A percentile compares a stretch with the other conserved stretches of the same genome.
Evolutionary conservation across 2,888 invertebrate species (phyloP).

Genomic region (Sisyra terminalis): DNA sequence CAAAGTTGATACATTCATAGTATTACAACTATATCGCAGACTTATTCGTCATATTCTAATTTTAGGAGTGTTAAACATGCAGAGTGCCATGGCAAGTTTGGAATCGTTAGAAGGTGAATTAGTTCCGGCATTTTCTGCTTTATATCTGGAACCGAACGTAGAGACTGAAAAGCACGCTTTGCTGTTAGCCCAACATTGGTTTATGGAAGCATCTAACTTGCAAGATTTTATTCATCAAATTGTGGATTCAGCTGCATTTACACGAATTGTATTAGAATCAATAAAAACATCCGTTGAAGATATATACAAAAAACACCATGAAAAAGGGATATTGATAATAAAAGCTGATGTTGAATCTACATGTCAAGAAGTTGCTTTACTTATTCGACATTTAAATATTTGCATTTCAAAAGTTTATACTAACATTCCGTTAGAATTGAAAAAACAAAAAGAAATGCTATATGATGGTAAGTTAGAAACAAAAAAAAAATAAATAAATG

Average conservation of each 20-base stretch:
- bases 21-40: conserved; percentile 1
- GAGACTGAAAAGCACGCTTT: conserved; percentile 32
- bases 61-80: conserved; percentile 41
- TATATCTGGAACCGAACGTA: conserved; percentile 30
- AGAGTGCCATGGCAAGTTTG: conserved; percentile 45
- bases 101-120: conserved; percentile 51
- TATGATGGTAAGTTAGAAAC: conserved; percentile 2
- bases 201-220: conserved; percentile 36
- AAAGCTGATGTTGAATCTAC: conserved; percentile 1
- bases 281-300: conserved; percentile 8
- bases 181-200: conserved; percentile 40
- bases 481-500: too few species aligned
- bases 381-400: conserved; percentile 6
- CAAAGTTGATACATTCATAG: conserved; percentile 22
- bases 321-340: conserved; percentile 1
- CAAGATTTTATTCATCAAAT: conserved; percentile 42
- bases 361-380: conserved; percentile 4
- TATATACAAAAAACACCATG: conserved; percentile 1
- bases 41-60: conserved; percentile 10
- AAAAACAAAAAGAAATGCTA: not conserved
- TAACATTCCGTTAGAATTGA: not conserved
- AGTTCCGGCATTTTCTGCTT: conserved; percentile 37
- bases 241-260: conserved; percentile 51
- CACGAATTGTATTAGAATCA: conserved; percentile 27
- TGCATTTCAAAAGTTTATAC: conserved; percentile 9